Percentiles rank a stretch among this genome's conserved stretches.
These are phyloP conservation scores for Metopolophium dirhodum DNA, from an alignment of 1,140 invertebrate genomes.

Conservation along the genomic window DNA sequence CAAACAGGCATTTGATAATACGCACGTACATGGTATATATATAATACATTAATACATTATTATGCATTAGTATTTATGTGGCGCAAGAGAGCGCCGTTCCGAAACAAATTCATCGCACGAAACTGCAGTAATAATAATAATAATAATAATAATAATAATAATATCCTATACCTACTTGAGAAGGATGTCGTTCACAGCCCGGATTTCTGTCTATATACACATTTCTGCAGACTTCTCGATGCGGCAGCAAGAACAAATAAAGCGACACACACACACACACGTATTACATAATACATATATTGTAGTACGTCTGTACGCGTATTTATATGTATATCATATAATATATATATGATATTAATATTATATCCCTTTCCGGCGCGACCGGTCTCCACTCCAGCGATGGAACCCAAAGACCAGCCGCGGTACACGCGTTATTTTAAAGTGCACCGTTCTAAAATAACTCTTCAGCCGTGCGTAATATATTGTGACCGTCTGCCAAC, in stretches of 20 bases:
- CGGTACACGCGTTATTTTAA: not conserved
- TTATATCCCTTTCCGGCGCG: not conserved
- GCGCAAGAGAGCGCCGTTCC: not conserved
- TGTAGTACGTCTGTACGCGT: not conserved
- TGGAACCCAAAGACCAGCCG: not conserved
- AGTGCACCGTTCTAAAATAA: constrained; percentile 1
- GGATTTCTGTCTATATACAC: not conserved
- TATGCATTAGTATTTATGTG: constrained; percentile 12
- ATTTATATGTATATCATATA: not conserved
- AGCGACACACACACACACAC: not conserved
- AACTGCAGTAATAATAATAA: constrained; percentile 29
- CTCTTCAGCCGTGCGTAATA: not conserved
- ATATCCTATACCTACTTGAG: not conserved
- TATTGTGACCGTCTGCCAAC: constrained; percentile 36
- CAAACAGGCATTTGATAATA: not conserved
- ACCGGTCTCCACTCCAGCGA: constrained; percentile 3
- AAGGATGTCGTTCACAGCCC: not conserved
- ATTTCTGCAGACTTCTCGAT: not conserved
- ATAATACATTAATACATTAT: constrained; percentile 5
- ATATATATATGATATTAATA: no score
- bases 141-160: constrained; percentile 26
- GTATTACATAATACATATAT: no score
- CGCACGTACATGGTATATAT: not conserved
- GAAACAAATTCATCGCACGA: constrained; percentile 22
- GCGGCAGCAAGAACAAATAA: not conserved